These are phyloP conservation scores for Panurus biarmicus DNA, from an alignment of 2,113 vertebrate species.

Conservation along the genomic window DNA sequence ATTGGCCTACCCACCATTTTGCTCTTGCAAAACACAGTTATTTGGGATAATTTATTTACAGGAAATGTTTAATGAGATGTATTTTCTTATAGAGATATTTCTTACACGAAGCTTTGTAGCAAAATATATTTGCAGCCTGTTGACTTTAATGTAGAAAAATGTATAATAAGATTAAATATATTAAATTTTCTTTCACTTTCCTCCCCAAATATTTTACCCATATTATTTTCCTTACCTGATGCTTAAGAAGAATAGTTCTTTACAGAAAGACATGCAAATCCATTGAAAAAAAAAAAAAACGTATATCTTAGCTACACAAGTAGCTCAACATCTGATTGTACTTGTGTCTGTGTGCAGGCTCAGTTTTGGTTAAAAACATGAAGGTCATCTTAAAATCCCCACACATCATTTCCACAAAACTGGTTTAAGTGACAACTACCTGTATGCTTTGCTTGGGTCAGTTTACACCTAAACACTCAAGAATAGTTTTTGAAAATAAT, in stretches of 20 bases:
- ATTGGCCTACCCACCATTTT: not conserved
- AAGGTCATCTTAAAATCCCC: not conserved
- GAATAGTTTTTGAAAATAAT: not conserved
- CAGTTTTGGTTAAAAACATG: not conserved
- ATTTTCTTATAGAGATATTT: conserved; percentile 82
- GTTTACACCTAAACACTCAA: not conserved
- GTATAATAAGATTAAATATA: conserved; percentile 80
- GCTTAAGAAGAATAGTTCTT: not conserved
- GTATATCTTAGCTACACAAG: not conserved
- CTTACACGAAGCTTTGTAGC: conserved; percentile 79
- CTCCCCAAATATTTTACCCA: conserved; percentile 11
- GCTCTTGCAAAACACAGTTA: conserved; percentile 57
- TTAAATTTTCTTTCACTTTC: conserved; percentile 62
- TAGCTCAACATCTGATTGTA: not conserved
- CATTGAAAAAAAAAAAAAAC: not conserved
- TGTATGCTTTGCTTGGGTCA: not conserved
- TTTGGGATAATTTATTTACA: conserved; percentile 80
- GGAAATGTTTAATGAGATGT: conserved; percentile 79
- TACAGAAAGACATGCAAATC: not conserved
- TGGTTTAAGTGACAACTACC: not conserved
- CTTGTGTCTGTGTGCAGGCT: not conserved
- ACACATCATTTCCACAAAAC: not conserved
- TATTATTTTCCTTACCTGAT: conserved; percentile 32
- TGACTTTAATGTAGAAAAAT: conserved; percentile 77
- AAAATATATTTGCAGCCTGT: conserved; percentile 75